A percentile compares a stretch with the other conserved stretches of the same genome.
These are phyloP conservation scores for Anguilla obscura DNA, from an alignment of 2,797 vertebrate genomes.

Conservation along the genomic window DNA sequence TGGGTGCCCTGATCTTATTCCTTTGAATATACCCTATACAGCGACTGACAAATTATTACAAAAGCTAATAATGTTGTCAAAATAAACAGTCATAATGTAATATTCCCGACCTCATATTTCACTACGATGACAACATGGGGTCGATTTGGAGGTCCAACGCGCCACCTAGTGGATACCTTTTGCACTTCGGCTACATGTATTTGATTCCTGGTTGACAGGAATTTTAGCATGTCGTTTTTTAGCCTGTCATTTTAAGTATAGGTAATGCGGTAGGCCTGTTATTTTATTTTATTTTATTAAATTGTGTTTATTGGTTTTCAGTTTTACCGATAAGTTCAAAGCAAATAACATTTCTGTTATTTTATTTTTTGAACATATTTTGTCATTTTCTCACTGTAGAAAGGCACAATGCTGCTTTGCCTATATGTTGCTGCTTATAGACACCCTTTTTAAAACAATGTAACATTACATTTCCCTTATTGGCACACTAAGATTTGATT, in stretches of 20 bases:
- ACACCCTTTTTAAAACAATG: not conserved
- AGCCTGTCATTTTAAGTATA: no score
- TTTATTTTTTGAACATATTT: no score
- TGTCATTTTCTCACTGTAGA: no score
- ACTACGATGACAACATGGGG: not conserved
- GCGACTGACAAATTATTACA: not conserved
- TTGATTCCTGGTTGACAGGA: not conserved
- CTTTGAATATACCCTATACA: not conserved
- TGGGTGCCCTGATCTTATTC: not conserved
- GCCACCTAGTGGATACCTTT: constrained; percentile 21
- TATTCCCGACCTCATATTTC: not conserved
- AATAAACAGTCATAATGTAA: not conserved
- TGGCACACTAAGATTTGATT: no score
- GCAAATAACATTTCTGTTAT: no score
- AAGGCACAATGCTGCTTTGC: no score
- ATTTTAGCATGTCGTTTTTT: not conserved
- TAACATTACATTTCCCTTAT: not conserved
- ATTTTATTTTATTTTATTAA: no score
- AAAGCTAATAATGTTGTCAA: not conserved
- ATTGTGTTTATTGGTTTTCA: no score
- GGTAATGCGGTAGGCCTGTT: no score
- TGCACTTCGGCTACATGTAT: not conserved
- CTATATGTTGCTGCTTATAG: no score
- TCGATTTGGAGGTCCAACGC: not conserved
- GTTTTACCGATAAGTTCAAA: no score